Conservation (phyloP, 2,113 vertebrate species). For the Halcyon senegalensis region DNA sequence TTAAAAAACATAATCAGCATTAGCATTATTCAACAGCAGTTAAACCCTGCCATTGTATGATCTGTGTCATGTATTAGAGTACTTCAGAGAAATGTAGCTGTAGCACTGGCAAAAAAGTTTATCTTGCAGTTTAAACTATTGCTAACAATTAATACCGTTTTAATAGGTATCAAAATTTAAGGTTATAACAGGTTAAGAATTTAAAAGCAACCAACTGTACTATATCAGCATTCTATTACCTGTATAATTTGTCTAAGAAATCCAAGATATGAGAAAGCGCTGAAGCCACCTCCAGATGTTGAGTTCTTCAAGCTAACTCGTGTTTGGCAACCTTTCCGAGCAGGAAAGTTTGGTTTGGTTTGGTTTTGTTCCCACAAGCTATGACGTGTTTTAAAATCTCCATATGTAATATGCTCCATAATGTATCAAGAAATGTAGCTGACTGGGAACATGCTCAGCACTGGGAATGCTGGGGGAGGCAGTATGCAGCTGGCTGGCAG, state of each 20-base stretch:
- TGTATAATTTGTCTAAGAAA: background rate
- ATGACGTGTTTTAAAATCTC: background rate
- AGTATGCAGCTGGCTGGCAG: background rate
- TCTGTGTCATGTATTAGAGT: background rate
- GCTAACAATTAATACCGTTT: background rate
- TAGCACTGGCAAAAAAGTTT: background rate
- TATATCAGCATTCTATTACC: background rate
- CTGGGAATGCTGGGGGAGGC: background rate
- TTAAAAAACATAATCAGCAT: background rate
- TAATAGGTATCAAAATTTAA: background rate
- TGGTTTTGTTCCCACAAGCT: background rate
- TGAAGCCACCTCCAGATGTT: background rate
- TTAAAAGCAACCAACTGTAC: background rate
- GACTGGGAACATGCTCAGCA: rapidly evolving
- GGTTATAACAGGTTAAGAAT: background rate
- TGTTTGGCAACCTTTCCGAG: background rate
- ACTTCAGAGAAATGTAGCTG: background rate
- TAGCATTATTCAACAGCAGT: background rate
- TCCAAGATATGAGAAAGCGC: background rate
- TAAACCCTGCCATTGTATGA: rapidly evolving
- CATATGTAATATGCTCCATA: rapidly evolving
- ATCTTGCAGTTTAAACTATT: background rate
- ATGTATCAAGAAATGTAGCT: rapidly evolving
- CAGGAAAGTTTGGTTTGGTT: background rate
- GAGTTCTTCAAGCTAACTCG: background rate